A percentile compares a stretch with the other conserved stretches of the same genome.
Evolutionary conservation across 1,140 invertebrate genomes (phyloP).

Genomic region (Drosophila gunungcola): DNA sequence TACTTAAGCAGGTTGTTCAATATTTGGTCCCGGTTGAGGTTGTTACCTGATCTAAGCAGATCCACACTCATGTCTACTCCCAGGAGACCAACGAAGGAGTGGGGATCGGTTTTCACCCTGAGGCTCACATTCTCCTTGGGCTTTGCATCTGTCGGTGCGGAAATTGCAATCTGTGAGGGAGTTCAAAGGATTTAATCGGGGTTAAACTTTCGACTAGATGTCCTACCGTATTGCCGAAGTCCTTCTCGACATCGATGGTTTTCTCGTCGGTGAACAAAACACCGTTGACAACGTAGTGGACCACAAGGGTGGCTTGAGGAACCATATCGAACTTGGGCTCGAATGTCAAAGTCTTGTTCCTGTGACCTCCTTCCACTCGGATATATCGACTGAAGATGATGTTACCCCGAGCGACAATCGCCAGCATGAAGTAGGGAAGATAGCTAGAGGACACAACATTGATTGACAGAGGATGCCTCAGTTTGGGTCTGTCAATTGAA

Average conservation of each 20-base stretch:
- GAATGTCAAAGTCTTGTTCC: slow-evolving; percentile 85
- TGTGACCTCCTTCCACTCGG: slow-evolving; percentile 61
- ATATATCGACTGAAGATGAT: slow-evolving; percentile 90
- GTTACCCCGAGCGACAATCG: slow-evolving; percentile 94
- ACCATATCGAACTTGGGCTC: slow-evolving; percentile 92
- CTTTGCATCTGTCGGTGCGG: slow-evolving; percentile 85
- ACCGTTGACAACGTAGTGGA: slow-evolving; percentile 89
- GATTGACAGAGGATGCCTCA: slow-evolving; percentile 90
- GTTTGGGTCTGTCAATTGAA: slow-evolving; percentile 85
- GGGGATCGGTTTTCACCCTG: slow-evolving; percentile 90
- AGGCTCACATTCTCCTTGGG: slow-evolving; percentile 91
- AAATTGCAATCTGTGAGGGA: slow-evolving; percentile 62
- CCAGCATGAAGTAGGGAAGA: slow-evolving; percentile 90
- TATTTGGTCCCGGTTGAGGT: slow-evolving; percentile 85
- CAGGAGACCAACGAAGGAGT: slow-evolving; percentile 93
- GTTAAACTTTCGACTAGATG: slow-evolving; percentile 83
- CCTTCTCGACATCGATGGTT: slow-evolving; percentile 90
- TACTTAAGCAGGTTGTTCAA: slow-evolving; percentile 74
- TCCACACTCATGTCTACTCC: slow-evolving; percentile 94
- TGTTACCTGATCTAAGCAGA: slow-evolving; percentile 88
- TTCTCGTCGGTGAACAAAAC: slow-evolving; percentile 92
- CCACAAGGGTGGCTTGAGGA: slow-evolving; percentile 91
- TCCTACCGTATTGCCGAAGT: slow-evolving; percentile 91
- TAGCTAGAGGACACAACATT: slow-evolving; percentile 91
- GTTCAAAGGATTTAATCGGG: slow-evolving; percentile 63